phyloP scores from a whole-genome alignment of 2,888 invertebrate species.

The Polyommatus iphigenia region DNA sequence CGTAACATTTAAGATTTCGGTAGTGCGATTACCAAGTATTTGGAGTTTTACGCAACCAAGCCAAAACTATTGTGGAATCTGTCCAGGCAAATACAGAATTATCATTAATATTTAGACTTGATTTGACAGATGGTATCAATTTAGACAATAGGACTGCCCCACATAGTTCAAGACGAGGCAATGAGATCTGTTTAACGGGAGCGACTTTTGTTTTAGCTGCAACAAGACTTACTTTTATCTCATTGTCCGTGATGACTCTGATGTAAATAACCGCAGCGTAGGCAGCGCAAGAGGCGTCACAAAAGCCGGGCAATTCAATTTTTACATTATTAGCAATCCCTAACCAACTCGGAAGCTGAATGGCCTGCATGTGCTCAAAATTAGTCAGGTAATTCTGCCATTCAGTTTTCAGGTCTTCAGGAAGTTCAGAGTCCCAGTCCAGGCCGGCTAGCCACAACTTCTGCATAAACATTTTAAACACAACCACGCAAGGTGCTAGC shows the following conservation, averaged over 20 bases:
- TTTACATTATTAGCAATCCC: too few species aligned
- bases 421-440: background rate
- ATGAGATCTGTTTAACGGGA: slow-evolving; percentile 2
- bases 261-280: slow-evolving; percentile 9
- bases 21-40: slow-evolving; percentile 25
- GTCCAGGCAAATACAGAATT: slow-evolving; percentile 9
- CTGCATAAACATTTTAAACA: slow-evolving; percentile 11
- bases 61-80: slow-evolving; percentile 8
- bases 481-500: background rate
- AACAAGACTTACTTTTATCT: too few species aligned
- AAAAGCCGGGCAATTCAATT: background rate
- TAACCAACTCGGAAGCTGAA: too few species aligned
- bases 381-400: too few species aligned
- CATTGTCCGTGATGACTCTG: background rate
- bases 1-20: slow-evolving; percentile 13
- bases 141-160: slow-evolving; percentile 12
- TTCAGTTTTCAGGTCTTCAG: too few species aligned
- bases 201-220: slow-evolving; percentile 18
- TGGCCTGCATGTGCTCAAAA: too few species aligned
- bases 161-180: slow-evolving; percentile 8
- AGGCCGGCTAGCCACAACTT: slow-evolving; percentile 23
- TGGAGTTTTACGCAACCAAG: slow-evolving; percentile 23
- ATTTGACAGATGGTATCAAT: background rate
- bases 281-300: background rate
- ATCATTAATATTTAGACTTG: background rate